Base-by-base conservation (phyloP, 2,888 invertebrate species). In the Lottia gigantea region DNA sequence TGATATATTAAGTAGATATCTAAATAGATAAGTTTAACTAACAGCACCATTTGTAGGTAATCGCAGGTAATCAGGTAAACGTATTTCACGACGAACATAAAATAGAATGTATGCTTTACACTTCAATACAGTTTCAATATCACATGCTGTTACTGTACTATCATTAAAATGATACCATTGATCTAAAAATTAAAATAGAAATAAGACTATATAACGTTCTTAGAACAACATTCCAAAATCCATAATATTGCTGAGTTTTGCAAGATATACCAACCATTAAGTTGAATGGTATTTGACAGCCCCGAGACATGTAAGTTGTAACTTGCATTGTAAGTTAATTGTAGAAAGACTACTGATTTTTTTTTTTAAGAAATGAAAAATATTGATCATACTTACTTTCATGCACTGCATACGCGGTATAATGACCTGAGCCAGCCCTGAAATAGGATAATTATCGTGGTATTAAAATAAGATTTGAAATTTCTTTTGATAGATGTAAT, bases 111-210 rank as follows among this genome's bases (percentile, higher is more conserved):
- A 95, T 19, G 95, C 94, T 89, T 94, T 94, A 89, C 94, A 94
- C 79, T 92, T 91, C 23, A 92, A 92, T 66, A 95, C 94, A 0
- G 92, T 91, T 62, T 91, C 90, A 25, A 91, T 90, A 79, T 92
- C 92, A 64, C 92, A 91, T 26, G 92, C 91, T 49, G 94, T 92
- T n/a, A 95, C 95, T 0, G 92, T 92, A 82, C 94, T 93, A 89
- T 95, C 95, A 90, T 95, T 94, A 91, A 94, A 95, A 89, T 94
- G 94, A 90, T 93, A 93, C 95, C 95, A 95, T 79, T 92, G 92
- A 66, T 92, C 88, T 88, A 80, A 40, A 31, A 40, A 40, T 61
- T 15, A n/a, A 31, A 16, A 26, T 23, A n/a, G 46, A 6, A 47
- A 23, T 19, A 45, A n/a, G n/a, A n/a, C n/a, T n/a, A n/a, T n/a